Conservation (phyloP, 2,113 vertebrate species). For the Oryzias javanicus region DNA sequence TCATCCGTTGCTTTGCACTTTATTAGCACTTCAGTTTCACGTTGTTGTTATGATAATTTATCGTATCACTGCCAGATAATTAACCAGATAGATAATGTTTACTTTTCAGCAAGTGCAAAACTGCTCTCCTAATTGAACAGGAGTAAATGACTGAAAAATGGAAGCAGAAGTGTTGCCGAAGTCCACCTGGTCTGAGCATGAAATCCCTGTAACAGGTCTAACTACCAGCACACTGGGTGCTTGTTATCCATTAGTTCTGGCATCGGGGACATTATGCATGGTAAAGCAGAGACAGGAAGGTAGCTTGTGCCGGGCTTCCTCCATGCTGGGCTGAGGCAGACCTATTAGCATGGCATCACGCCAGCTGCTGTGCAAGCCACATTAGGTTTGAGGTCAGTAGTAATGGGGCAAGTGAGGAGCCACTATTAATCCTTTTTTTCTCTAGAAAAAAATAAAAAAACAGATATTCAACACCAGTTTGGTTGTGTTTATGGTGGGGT, state of each 20-base stretch:
- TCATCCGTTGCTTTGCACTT: background rate
- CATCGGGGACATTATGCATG: constrained; percentile 40
- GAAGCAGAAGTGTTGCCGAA: constrained; percentile 1
- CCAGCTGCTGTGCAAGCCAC: constrained; percentile 61
- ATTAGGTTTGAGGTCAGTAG: constrained; percentile 57
- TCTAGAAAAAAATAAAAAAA: constrained; percentile 28
- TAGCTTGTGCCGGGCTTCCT: constrained; percentile 37
- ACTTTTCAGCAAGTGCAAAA: constrained; percentile 1
- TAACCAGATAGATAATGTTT: background rate
- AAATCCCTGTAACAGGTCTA: constrained; percentile 33
- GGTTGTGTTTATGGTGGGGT: background rate
- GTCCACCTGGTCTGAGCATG: constrained; percentile 30
- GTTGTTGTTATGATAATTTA: no score
- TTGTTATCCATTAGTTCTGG: constrained; percentile 52
- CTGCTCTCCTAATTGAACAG: background rate
- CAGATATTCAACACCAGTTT: constrained; percentile 23
- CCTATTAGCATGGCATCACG: constrained; percentile 52
- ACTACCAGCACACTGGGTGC: constrained; percentile 29
- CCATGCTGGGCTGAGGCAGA: constrained; percentile 38
- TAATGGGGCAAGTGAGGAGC: constrained; percentile 39
- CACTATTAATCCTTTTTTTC: constrained; percentile 52
- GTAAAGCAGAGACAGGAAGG: constrained; percentile 44
- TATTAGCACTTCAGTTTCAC: background rate
- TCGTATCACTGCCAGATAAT: background rate
- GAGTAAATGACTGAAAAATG: constrained; percentile 13